A percentile compares a stretch with the other conserved stretches of the same genome.
Conservation (phyloP, 2,113 vertebrate genomes). For the Salvator merianae region DNA sequence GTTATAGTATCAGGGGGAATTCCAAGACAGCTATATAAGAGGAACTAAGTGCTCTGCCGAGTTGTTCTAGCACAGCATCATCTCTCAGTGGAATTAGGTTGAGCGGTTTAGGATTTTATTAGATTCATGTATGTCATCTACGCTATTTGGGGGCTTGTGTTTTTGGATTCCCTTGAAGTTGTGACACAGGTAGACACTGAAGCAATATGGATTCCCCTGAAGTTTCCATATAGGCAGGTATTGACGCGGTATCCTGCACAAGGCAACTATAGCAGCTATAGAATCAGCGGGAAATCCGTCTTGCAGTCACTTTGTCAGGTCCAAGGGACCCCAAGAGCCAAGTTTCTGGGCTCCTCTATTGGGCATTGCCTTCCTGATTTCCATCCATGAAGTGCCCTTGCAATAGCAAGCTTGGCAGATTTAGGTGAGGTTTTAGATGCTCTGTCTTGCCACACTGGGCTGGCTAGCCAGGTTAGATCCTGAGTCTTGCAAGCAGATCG, state of each 20-base stretch:
- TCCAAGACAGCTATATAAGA: not conserved
- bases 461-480: not conserved
- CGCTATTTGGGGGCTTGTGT: not conserved
- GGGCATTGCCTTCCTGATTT: not conserved
- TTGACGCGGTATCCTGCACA: not conserved
- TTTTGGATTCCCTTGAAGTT: not conserved
- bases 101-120: not conserved
- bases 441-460: not conserved
- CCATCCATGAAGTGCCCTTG: no score
- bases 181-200: no score
- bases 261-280: not conserved
- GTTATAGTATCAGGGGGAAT: not conserved
- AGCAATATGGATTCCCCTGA: no score
- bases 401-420: no score
- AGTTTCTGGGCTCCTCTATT: no score
- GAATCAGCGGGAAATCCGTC: not conserved
- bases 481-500: not conserved
- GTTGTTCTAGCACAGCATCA: not conserved
- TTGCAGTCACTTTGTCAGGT: not conserved
- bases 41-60: not conserved
- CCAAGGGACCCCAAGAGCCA: not conserved
- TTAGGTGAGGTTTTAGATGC: not conserved
- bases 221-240: not conserved
- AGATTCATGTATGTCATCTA: not conserved
- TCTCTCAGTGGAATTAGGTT: not conserved